phyloP scores from a whole-genome alignment of 2,113 vertebrate genomes.

The Hystrix cristata region DNA sequence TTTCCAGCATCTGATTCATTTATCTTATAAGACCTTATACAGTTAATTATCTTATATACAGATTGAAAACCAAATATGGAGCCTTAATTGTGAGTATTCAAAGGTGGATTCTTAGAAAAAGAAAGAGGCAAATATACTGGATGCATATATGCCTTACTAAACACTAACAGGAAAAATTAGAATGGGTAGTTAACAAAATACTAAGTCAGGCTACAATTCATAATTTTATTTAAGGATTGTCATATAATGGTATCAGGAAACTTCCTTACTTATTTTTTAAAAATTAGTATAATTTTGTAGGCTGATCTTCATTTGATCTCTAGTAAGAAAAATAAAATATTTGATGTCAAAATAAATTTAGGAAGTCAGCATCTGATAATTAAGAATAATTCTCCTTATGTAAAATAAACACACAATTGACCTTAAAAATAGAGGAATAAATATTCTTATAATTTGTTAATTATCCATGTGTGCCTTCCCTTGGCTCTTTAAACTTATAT shows the following conservation, averaged over 20 bases:
- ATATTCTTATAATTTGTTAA: slow-evolving; percentile 19
- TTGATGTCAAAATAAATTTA: slow-evolving; percentile 36
- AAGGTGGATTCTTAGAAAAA: background rate
- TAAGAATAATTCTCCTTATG: slow-evolving; percentile 26
- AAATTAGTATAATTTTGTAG: background rate
- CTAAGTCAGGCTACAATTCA: background rate
- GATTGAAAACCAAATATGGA: background rate
- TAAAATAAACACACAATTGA: slow-evolving; percentile 47
- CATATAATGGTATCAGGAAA: background rate
- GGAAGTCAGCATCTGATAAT: slow-evolving; percentile 16
- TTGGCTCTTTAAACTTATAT: slow-evolving; percentile 60
- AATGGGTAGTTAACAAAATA: background rate
- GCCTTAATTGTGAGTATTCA: background rate
- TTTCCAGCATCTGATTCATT: no score
- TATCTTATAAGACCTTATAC: no score
- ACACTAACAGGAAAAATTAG: background rate
- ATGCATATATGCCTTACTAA: background rate
- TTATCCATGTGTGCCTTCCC: background rate
- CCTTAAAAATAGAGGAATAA: slow-evolving; percentile 47
- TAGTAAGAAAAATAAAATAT: background rate
- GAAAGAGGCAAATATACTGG: background rate
- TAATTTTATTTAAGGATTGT: background rate
- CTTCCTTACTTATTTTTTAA: background rate
- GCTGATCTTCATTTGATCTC: background rate
- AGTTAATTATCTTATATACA: no score